phyloP scores from a whole-genome alignment of 2,113 vertebrate genomes.

The Lophura nycthemera region DNA sequence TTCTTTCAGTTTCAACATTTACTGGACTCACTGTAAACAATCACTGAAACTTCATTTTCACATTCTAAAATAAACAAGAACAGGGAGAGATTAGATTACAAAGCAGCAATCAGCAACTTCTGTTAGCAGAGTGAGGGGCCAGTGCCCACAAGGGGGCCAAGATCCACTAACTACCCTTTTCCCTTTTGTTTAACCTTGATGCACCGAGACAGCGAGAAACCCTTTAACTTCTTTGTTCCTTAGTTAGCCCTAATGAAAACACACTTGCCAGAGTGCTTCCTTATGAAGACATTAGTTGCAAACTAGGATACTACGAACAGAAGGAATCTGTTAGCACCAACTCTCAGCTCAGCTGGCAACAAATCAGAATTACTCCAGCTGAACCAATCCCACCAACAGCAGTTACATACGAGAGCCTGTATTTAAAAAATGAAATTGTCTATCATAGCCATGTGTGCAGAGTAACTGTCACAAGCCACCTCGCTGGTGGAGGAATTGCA shows the following conservation, averaged over 20 bases:
- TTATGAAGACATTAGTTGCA: not conserved
- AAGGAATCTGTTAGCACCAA: not conserved
- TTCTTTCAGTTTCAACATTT: not conserved
- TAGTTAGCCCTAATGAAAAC: not conserved
- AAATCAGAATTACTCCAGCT: not conserved
- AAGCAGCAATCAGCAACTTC: not conserved
- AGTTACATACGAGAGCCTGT: not conserved
- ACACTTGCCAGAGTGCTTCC: not conserved
- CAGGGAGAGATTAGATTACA: not conserved
- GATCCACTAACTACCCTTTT: not conserved
- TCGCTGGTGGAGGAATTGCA: not conserved
- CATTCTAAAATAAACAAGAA: not conserved
- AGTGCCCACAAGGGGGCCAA: not conserved
- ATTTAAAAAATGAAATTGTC: not conserved
- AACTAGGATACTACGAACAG: not conserved
- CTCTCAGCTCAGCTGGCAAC: not conserved
- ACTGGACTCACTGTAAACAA: not conserved
- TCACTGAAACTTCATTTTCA: conserved; percentile 8
- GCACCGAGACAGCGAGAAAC: not conserved
- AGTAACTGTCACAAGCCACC: not conserved
- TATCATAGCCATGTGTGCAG: not conserved
- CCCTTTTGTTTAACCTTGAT: not conserved
- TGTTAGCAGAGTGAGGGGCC: not conserved
- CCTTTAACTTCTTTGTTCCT: not conserved
- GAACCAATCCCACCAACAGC: not conserved